A percentile compares a stretch with the other conserved stretches of the same genome.
These are phyloP conservation scores for Netelia virgata DNA, from an alignment of 2,888 invertebrate genomes.

Conservation along the genomic window DNA sequence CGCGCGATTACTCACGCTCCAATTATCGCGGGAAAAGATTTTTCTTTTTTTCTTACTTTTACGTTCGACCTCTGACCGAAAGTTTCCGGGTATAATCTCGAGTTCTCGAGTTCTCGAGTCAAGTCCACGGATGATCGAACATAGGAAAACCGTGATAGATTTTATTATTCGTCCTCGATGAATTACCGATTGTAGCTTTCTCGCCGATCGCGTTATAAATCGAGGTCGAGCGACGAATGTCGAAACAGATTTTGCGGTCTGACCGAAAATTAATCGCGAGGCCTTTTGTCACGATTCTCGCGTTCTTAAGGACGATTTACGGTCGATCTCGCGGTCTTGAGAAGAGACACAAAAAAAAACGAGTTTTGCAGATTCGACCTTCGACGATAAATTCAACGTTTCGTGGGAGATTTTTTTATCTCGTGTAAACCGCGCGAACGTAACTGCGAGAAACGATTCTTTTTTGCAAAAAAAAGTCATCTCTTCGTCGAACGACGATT, in stretches of 20 bases:
- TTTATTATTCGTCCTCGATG: conserved; percentile 45
- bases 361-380: conserved; percentile 8
- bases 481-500: not conserved
- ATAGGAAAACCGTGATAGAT: conserved; percentile 43
- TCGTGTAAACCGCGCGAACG: not conserved
- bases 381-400: conserved; percentile 36
- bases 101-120: conserved; percentile 3
- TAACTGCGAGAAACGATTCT: no score
- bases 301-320: conserved; percentile 9
- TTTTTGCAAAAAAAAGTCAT: not conserved
- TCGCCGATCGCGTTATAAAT: not conserved
- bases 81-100: conserved; percentile 47
- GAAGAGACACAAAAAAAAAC: conserved; percentile 19
- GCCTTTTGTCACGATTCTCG: conserved; percentile 25
- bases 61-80: conserved; percentile 1
- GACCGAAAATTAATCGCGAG: conserved; percentile 53
- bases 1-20: conserved; percentile 49
- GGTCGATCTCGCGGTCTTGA: conserved; percentile 16
- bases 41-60: conserved; percentile 3
- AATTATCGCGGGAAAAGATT: conserved; percentile 48
- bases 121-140: conserved; percentile 64
- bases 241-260: conserved; percentile 44
- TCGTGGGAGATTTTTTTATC: conserved; percentile 12
- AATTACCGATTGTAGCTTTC: not conserved
- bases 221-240: not conserved